These are phyloP conservation scores for Rhadina sibilatrix DNA, from an alignment of 2,113 vertebrate species.

Conservation along the genomic window DNA sequence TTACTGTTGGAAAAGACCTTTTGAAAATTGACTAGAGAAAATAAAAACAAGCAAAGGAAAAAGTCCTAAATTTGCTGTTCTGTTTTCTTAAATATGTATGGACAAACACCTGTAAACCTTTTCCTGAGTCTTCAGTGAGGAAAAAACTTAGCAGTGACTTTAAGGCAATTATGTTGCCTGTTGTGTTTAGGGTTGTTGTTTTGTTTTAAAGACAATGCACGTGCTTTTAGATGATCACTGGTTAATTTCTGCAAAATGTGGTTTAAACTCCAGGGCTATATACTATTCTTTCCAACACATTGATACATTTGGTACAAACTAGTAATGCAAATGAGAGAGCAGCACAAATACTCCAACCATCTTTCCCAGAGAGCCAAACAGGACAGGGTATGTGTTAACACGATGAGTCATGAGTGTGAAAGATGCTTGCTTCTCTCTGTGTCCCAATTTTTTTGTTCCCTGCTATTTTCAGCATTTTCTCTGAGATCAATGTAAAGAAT, in stretches of 20 bases:
- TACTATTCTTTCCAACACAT: not conserved
- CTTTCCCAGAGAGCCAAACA: not conserved
- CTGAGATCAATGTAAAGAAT: not conserved
- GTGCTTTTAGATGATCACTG: not conserved
- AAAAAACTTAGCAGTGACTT: not conserved
- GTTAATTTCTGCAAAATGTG: not conserved
- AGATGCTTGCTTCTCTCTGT: not conserved
- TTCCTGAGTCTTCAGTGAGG: not conserved
- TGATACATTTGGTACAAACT: not conserved
- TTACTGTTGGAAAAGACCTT: not conserved
- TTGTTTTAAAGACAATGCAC: not conserved
- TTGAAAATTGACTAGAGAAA: not conserved
- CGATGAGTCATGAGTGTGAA: not conserved
- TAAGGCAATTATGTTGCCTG: not conserved
- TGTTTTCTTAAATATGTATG: not conserved
- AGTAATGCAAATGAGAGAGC: not conserved
- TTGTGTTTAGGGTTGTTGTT: rapidly evolving
- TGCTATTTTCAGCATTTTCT: constrained; percentile 11
- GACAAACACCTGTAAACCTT: not conserved
- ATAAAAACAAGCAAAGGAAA: not conserved
- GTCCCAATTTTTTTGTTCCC: not conserved
- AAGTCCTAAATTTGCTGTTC: not conserved
- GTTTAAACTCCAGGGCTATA: not conserved
- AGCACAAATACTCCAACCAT: not conserved
- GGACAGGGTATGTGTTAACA: not conserved